These are phyloP conservation scores for Trachythela sp. DNA, from an alignment of 64 coral and sea anemone species.

Conservation along the genomic window DNA sequence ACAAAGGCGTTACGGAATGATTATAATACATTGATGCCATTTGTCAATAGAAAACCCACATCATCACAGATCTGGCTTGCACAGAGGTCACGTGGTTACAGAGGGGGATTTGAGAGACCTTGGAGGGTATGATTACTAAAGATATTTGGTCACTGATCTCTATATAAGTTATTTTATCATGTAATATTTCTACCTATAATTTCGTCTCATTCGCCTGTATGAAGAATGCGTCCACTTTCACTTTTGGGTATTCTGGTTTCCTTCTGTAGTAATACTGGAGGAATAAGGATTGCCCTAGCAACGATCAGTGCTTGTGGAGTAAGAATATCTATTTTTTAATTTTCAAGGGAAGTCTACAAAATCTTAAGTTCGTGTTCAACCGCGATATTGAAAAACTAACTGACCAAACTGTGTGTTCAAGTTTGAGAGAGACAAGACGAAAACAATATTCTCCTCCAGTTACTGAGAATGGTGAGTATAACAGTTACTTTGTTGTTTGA, in stretches of 20 bases:
- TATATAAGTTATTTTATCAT: not conserved
- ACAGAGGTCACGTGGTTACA: not conserved
- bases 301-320: not conserved
- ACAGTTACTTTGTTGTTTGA: not conserved
- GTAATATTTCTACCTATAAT: conserved; percentile 39
- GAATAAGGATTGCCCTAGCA: not conserved
- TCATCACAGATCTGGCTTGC: conserved; percentile 3
- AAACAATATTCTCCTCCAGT: not conserved
- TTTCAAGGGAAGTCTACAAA: conserved; percentile 63
- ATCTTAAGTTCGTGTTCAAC: conserved; percentile 72
- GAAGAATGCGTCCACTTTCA: too few relatives aligned
- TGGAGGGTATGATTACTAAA: not conserved
- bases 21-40: not conserved
- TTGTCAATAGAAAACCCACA: not conserved
- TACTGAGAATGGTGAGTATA: not conserved
- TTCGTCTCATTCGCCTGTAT: too few relatives aligned
- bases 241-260: too few relatives aligned
- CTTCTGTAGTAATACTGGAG: not conserved
- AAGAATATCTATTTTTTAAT: not conserved
- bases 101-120: conserved; percentile 12
- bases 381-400: conserved; percentile 25
- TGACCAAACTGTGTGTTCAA: not conserved
- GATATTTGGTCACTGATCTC: not conserved
- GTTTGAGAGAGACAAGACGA: not conserved
- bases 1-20: not conserved